Evolutionary conservation across 2,888 invertebrate species (phyloP).

Genomic region (Mythimna pallens): DNA sequence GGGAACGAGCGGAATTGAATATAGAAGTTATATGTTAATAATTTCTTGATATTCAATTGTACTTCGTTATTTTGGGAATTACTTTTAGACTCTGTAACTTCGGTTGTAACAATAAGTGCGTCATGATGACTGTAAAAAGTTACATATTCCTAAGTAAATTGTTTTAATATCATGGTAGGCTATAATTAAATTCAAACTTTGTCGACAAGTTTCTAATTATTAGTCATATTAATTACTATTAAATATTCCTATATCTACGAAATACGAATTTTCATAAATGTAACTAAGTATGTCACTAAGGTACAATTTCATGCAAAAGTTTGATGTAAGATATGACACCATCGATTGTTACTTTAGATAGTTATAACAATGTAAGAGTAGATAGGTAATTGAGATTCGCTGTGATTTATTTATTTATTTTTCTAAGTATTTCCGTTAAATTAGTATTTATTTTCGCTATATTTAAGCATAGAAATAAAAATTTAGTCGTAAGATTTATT

Average conservation of each 20-base stretch:
- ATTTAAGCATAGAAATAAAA: conserved; percentile 62
- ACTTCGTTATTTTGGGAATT: not conserved
- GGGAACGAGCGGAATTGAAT: conserved; percentile 41
- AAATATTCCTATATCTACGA: conserved; percentile 69
- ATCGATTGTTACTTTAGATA: conserved; percentile 75
- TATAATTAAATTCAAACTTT: conserved; percentile 49
- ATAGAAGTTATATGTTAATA: conserved; percentile 13
- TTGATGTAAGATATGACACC: conserved; percentile 76
- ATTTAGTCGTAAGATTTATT: conserved; percentile 79
- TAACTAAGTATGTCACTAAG: conserved; percentile 60
- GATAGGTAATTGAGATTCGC: conserved; percentile 81
- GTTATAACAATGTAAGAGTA: conserved; percentile 68
- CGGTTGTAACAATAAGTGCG: not conserved
- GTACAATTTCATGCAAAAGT: conserved; percentile 60
- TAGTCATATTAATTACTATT: conserved; percentile 58
- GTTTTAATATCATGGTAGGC: conserved; percentile 40
- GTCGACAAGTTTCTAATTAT: conserved; percentile 49
- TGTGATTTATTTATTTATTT: conserved; percentile 82
- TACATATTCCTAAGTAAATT: conserved; percentile 41
- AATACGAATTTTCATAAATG: conserved; percentile 76
- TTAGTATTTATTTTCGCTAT: conserved; percentile 65
- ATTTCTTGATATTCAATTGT: conserved; percentile 14
- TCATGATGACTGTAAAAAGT: conserved; percentile 39
- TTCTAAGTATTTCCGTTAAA: conserved; percentile 62
- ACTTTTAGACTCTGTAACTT: not conserved